Evolutionary conservation across 1,140 invertebrate species (phyloP).

Genomic region (Druon quercuslanigerum): DNA sequence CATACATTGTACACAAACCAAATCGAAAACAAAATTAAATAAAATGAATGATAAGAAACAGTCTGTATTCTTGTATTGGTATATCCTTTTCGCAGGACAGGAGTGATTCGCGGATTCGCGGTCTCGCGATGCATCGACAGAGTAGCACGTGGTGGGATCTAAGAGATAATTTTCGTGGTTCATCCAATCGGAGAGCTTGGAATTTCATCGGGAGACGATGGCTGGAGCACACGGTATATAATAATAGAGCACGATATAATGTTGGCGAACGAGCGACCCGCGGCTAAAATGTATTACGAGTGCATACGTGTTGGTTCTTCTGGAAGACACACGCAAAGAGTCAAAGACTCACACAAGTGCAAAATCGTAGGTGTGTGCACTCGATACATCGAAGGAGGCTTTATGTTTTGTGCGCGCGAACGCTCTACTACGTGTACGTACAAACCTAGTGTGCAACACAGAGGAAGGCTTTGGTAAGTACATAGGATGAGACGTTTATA

Average conservation of each 20-base stretch:
- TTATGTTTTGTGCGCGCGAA: slow-evolving; percentile 26
- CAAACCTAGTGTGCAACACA: slow-evolving; percentile 39
- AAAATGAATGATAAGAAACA: not conserved
- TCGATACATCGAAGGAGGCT: slow-evolving; percentile 7
- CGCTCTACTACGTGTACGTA: slow-evolving; percentile 30
- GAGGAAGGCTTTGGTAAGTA: slow-evolving; percentile 65
- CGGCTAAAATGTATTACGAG: slow-evolving; percentile 62
- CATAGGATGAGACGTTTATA: slow-evolving; percentile 76
- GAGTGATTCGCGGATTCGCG: not conserved
- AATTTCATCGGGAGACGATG: slow-evolving; percentile 57
- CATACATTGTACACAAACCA: too few relatives aligned
- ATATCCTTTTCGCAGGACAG: not conserved
- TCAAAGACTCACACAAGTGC: not conserved
- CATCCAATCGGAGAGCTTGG: slow-evolving; percentile 57
- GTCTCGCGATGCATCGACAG: slow-evolving; percentile 1
- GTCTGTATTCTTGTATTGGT: not conserved
- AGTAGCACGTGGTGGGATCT: not conserved
- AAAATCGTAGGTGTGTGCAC: slow-evolving; percentile 2
- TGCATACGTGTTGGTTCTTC: not conserved
- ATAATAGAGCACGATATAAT: slow-evolving; percentile 65
- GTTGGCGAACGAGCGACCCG: slow-evolving; percentile 58
- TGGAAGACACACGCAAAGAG: not conserved
- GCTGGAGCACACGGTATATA: slow-evolving; percentile 53
- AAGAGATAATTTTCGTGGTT: not conserved
- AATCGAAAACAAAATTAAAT: not conserved